Evolutionary conservation across 2,888 invertebrate genomes (phyloP).

Genomic region (Alsophila aescularia): DNA sequence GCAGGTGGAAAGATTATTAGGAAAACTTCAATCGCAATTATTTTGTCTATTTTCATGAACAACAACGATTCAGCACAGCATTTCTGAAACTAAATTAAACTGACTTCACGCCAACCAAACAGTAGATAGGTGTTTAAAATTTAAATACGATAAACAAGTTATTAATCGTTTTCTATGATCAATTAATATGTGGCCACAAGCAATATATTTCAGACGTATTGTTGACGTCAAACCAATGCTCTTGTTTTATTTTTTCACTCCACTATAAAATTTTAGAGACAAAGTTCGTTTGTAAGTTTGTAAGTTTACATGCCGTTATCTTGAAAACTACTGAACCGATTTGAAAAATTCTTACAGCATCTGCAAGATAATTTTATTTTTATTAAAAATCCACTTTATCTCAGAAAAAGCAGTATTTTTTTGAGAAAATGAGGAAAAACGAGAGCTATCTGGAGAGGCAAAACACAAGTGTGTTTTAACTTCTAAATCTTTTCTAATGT

Average conservation of each 20-base stretch:
- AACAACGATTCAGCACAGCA: not conserved
- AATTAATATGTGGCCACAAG: constrained; percentile 63
- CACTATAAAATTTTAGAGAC: not conserved
- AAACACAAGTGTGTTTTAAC: constrained; percentile 3
- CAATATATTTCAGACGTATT: constrained; percentile 61
- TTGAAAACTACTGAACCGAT: not conserved
- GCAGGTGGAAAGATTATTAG: too few species aligned
- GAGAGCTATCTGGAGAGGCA: not conserved
- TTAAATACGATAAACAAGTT: constrained; percentile 50
- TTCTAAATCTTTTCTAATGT: constrained; percentile 42
- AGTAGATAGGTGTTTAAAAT: constrained; percentile 8
- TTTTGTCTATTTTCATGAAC: too few species aligned
- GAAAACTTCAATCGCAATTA: too few species aligned
- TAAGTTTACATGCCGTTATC: constrained; percentile 1
- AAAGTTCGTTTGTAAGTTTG: not conserved
- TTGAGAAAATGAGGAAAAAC: not conserved
- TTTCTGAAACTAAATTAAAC: not conserved
- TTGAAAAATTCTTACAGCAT: not conserved
- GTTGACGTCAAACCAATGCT: constrained; percentile 66
- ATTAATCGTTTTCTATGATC: constrained; percentile 65
- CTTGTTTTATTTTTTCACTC: constrained; percentile 43
- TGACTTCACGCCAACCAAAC: not conserved
- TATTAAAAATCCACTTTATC: not conserved
- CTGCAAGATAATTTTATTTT: not conserved
- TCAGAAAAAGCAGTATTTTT: not conserved